phyloP scores from a whole-genome alignment of 2,797 vertebrate species.

The Syncerus caffer region DNA sequence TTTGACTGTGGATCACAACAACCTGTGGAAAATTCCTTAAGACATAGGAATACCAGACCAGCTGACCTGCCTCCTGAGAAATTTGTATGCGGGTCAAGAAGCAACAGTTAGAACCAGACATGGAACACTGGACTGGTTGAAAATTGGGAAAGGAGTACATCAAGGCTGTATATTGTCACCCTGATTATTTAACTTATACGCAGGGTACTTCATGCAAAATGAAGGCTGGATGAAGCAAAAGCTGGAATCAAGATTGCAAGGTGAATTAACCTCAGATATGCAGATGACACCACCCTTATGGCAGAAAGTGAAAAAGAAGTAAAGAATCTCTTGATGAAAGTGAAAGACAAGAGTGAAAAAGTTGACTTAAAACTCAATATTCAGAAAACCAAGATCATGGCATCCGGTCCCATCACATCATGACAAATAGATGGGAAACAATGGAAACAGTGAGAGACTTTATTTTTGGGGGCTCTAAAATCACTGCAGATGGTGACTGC shows the following conservation, averaged over 20 bases:
- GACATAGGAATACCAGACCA: neutral
- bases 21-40: neutral
- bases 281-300: neutral
- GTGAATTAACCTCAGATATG: neutral
- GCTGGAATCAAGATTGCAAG: neutral
- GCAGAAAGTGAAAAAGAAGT: neutral
- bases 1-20: neutral
- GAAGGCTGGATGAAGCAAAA: neutral
- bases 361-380: neutral
- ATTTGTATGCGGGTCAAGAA: neutral
- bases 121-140: neutral
- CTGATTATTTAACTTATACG: neutral
- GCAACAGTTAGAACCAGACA: neutral
- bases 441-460: neutral
- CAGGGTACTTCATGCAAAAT: neutral
- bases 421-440: neutral
- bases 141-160: neutral
- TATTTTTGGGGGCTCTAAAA: neutral
- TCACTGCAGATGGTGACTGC: neutral
- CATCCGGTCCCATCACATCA: fast-evolving
- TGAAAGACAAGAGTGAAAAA: neutral
- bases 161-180: neutral
- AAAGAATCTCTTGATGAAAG: neutral
- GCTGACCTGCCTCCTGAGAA: neutral
- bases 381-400: neutral